phyloP scores from a whole-genome alignment of 2,113 vertebrate genomes.

The Kryptolebias marmoratus region DNA sequence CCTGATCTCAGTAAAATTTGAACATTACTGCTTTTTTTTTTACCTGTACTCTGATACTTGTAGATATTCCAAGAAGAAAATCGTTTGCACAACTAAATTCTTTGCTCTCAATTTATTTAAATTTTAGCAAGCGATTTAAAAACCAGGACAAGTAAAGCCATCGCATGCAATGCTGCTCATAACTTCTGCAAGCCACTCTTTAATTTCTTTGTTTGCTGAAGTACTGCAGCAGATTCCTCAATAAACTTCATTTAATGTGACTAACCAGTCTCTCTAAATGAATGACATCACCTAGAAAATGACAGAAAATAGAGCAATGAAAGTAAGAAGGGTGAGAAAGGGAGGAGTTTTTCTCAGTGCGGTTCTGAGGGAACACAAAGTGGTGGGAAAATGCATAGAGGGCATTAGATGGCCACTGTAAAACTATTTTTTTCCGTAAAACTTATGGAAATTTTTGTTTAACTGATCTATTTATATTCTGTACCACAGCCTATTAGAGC shows the following conservation, averaged over 20 bases:
- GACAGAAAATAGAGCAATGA: slow-evolving; percentile 70
- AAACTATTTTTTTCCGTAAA: slow-evolving; percentile 53
- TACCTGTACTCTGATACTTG: neutral
- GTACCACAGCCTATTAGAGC: slow-evolving; percentile 15
- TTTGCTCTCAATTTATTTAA: neutral
- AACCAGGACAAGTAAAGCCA: slow-evolving; percentile 18
- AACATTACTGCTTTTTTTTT: neutral
- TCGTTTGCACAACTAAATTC: neutral
- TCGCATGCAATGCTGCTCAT: slow-evolving; percentile 32
- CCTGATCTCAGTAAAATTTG: no score
- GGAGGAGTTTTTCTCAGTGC: slow-evolving; percentile 50
- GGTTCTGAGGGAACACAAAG: slow-evolving; percentile 52
- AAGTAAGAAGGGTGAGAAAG: slow-evolving; percentile 56
- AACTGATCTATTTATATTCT: slow-evolving; percentile 56
- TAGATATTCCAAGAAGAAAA: neutral
- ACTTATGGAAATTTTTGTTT: slow-evolving; percentile 46
- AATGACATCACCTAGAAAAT: slow-evolving; percentile 68
- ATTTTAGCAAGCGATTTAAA: slow-evolving; percentile 22
- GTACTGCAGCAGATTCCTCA: slow-evolving; percentile 59
- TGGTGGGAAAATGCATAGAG: slow-evolving; percentile 50
- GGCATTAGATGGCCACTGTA: slow-evolving; percentile 46
- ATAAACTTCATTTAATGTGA: slow-evolving; percentile 67
- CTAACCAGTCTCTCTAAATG: slow-evolving; percentile 51
- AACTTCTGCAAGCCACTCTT: slow-evolving; percentile 47
- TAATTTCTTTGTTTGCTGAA: slow-evolving; percentile 70